Evolutionary conservation across 2,797 vertebrate genomes (phyloP), one percentile per base, ranked within the genome.

Genomic region (Diglossa cyanea): DNA sequence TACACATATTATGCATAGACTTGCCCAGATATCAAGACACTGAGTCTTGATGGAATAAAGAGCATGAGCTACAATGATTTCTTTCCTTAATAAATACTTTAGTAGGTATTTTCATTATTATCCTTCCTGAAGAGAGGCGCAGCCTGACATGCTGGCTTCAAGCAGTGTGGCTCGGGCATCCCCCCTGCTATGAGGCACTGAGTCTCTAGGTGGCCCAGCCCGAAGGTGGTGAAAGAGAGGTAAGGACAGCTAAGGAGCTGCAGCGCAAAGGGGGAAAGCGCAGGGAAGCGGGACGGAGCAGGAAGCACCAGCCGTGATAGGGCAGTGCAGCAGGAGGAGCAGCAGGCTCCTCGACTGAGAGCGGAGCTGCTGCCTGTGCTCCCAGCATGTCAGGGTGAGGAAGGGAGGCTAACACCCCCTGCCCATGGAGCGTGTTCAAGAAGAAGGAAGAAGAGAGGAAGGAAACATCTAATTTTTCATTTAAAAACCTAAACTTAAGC

Each of bases 141-240:
- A 82, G 77, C 47, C 19, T n/a, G 50, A 47, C 47, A 8, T 0
- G 9, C 2, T 19, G 31, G 26, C 14, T 75, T 20, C 54, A 17
- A 20, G 42, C 30, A 23, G 20, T 0, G 11, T 0, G 0, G 58
- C 28, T 57, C 7, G 1, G n/a, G 20, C 65, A 44, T 4, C 11
- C 4, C 17, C 11, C 2, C 14, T 11, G 7, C 28, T n/a, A 2
- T 2, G 1, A 8, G 31, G 18, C 23, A 15, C 18, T 9, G 37
- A 23, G n/a, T 16, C 10, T 11, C 26, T 4, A 5, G 3, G n/a
- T 10, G 9, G 47, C 25, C 71, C 45, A 42, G 21, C 6, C 9
- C 3, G 13, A 65, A 57, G 19, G n/a, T 11, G 42, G 6, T 24
- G n/a, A 31, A 80, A 24, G n/a, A 48, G 21, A 21, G 18, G 19